Evolutionary conservation across 2,888 invertebrate genomes (phyloP), one percentile per base, ranked within the genome.

Genomic region (Agrochola macilenta): DNA sequence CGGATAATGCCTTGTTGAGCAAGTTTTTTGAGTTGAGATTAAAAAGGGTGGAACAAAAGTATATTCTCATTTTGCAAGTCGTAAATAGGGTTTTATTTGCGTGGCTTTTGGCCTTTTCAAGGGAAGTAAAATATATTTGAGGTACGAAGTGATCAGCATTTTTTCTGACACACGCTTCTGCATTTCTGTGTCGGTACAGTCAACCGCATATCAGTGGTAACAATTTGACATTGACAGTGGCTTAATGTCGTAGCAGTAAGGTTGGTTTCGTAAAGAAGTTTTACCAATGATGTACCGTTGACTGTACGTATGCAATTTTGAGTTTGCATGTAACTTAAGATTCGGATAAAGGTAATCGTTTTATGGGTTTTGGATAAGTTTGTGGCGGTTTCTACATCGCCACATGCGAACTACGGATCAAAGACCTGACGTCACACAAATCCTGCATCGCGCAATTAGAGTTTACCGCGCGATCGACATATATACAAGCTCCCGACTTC

Each of bases 1-100:
- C 81, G 82, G 84, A 81, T 83, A 80, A 86, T 77, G 76, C 77
- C 85, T 83, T 85, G 83, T 82, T 85, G 81, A 78, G 69, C 76
- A 84, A 84, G 74, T 80, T 85, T 81, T 81, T 82, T 73, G 65
- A 73, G 72, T 76, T 77, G 74, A 84, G 79, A 82, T 84, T 83
- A 78, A 83, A 83, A 85, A 71, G 73, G 78, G 71, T 68, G 71
- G 75, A 54, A 76, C 30, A 65, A 76, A 76, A 76, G 72, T 72
- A 61, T 60, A 30, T 79, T 82, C 70, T 72, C 61, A 78, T 83
- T 75, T 74, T 71, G 46, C 23, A 46, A 69, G 74, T 69, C 57
- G 54, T 79, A 72, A 74, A 69, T 39, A 65, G 30, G 69, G 63
- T 76, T 85, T 74, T 58, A 81, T 46, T 58, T 35, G 60, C n/a